phyloP scores from a whole-genome alignment of 2,113 vertebrate genomes.

The Uria aalge region DNA sequence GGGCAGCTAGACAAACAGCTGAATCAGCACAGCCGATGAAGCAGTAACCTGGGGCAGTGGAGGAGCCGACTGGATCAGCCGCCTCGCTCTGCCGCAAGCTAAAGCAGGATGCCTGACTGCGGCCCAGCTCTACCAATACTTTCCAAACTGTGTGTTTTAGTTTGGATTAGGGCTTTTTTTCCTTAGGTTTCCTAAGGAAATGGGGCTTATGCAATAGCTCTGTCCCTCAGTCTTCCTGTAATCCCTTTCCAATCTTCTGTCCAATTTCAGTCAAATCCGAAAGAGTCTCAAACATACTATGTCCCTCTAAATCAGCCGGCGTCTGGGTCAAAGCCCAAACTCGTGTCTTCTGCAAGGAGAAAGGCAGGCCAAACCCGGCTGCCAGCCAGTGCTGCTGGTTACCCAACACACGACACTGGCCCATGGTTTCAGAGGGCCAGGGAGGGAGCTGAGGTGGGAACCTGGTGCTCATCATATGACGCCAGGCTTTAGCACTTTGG shows the following conservation, averaged over 20 bases:
- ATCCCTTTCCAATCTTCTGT: not conserved
- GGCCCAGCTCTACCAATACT: not conserved
- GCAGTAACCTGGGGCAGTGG: not conserved
- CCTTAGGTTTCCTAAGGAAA: not conserved
- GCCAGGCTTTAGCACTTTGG: not conserved
- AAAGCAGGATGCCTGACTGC: not conserved
- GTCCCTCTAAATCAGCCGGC: not conserved
- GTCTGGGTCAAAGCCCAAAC: not conserved
- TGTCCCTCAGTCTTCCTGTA: not conserved
- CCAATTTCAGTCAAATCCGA: not conserved
- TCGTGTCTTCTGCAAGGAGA: not conserved
- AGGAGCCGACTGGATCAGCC: not conserved
- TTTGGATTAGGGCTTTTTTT: not conserved
- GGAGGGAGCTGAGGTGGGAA: not conserved
- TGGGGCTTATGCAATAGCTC: not conserved
- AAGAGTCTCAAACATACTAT: not conserved
- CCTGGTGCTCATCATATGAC: not conserved
- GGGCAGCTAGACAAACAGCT: conserved; percentile 21
- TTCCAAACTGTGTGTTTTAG: not conserved
- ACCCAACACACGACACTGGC: not conserved
- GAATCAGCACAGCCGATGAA: not conserved
- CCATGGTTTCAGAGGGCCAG: not conserved
- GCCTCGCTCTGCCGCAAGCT: not conserved
- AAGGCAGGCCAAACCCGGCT: not conserved
- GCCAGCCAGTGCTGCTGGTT: not conserved